phyloP scores from a whole-genome alignment of 2,113 vertebrate genomes.

The Petrocephalus zakoni region DNA sequence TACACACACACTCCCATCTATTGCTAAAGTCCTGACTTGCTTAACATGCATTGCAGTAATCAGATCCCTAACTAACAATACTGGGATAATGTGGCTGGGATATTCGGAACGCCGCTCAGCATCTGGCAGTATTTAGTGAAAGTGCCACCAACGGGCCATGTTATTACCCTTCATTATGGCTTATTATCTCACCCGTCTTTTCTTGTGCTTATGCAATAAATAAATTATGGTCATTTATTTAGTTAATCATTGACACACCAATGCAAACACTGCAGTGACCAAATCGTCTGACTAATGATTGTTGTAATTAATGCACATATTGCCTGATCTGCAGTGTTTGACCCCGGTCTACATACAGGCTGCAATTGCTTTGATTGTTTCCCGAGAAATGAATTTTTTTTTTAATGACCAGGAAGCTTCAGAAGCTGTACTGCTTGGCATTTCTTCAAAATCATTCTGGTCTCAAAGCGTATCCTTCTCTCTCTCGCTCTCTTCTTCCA shows the following conservation, averaged over 20 bases:
- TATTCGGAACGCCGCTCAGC: neutral
- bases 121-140: neutral
- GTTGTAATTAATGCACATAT: neutral
- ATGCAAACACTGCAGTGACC: neutral
- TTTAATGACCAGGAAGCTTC: neutral
- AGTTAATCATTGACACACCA: neutral
- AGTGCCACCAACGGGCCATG: neutral
- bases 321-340: neutral
- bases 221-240: neutral
- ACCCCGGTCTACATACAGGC: neutral
- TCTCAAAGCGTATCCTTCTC: neutral
- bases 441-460: neutral
- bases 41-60: neutral
- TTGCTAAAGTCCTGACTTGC: neutral
- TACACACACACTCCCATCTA: neutral
- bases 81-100: neutral
- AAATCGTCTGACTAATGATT: neutral
- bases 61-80: neutral
- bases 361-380: neutral
- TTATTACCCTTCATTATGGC: neutral
- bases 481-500: neutral
- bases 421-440: neutral
- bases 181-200: neutral
- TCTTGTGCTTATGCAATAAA: neutral
- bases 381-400: neutral